Base-by-base conservation (phyloP, 2,797 vertebrate species). In the Poeciliopsis gracilis region DNA sequence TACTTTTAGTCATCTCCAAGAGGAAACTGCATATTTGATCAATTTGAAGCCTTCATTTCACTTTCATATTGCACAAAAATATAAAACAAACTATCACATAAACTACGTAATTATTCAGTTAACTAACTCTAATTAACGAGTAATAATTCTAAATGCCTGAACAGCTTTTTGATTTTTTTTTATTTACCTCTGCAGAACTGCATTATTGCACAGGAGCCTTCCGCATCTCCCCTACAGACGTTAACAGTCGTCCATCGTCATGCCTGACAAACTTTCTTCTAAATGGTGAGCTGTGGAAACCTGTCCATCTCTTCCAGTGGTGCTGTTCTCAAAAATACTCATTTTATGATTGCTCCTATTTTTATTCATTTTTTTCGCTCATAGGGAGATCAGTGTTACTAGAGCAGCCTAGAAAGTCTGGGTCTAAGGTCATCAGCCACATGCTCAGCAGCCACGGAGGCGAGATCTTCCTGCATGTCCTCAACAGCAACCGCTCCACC, bases 391-490 rank as follows among this genome's bases (percentile, higher is more conserved):
- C 98, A 0, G 98, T 99, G 86, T 91, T 99, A 66, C 90, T 99
- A 92, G 98, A 99, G 69, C 98, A 99, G 82, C 98, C 98, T 0
- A 97, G 98, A 57, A 99, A 99, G 80, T 99, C 98, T 0, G 98
- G 98, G 70, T 99, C 98, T 36, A 99, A 99, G 95, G 97, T 99
- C 81, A 98, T 99, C 84, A 99, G 98, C 90, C 98, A 99, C 94
- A 99, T 99, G 98, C 96, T 99, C 67, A 99, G 98, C 92, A 99
- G 98, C 93, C 98, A 99, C 0, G 98, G 98, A 41, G 98, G 98
- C 23, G 98, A 99, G 93, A 99, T 99, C 83, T 99, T 99, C 89
- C 90, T 99, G 78, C 98, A 99, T 0, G 97, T 99, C 46, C 94
- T 99, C 79, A 99, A 98, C 93, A 98, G 97, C 93, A 99, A 97